Base-by-base conservation (phyloP, 2,888 invertebrate species). In the Dicyrtomina minuta region DNA sequence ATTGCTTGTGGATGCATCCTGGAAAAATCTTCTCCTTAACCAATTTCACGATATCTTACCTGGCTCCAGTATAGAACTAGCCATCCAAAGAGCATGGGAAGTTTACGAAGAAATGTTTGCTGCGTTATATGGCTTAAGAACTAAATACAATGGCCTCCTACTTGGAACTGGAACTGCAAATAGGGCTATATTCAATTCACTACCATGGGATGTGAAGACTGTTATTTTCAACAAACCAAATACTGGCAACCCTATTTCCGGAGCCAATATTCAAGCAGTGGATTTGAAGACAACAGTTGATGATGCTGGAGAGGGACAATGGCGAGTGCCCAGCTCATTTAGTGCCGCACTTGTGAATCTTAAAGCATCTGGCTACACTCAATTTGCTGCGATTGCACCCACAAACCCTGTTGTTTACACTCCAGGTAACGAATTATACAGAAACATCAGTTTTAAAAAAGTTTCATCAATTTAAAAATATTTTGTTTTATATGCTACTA, bases 1-100 rank as follows among this genome's bases (percentile, higher is more conserved):
- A 46, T 56, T 58, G 20, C 27, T 62, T 15, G 68, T 79, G 1
- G 78, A 78, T 20, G 53, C 73, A 58, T 72, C 76, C 60, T 85
- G 85, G 85, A 83, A 84, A 70, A 79, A 81, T 13, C 73, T 84
- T 22, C 78, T 85, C 49, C 24, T 85, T 12, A 85, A 85, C 73
- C 85, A 85, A 79, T 85, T 85, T 78, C 84, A 85, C 77, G 84
- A 85, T 79, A 84, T 85, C 12, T 78, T 85, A 56, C 85, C 85
- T 10, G 85, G 85, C 0, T 80, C 82, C 4, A 84, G 83, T 49
- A 84, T 85, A 68, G 81, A 79, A 59, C 72, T 79, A 49, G 81
- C 79, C 6, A 81, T 81, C 71, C 77, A 80, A 58, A 83, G 83
- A 77, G 82, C 82, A 26, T 75, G 79, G 49, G 58, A 74, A 41